A percentile compares a stretch with the other conserved stretches of the same genome.
These are phyloP conservation scores for Phoxinus dragarum DNA, from an alignment of 2,797 vertebrate genomes.

Conservation along the genomic window DNA sequence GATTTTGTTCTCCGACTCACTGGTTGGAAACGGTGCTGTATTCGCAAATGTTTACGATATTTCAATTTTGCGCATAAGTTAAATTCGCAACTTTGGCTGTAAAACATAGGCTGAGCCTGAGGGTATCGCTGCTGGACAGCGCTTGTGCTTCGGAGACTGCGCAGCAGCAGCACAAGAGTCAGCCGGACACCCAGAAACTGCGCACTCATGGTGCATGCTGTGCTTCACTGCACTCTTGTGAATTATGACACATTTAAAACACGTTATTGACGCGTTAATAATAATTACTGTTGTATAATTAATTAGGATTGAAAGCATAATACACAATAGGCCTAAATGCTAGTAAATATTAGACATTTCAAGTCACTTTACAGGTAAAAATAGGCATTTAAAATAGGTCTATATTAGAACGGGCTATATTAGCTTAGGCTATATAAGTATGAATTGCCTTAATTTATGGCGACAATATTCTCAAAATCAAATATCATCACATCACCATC, in stretches of 20 bases:
- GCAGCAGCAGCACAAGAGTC: background rate
- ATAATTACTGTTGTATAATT: background rate
- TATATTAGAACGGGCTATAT: background rate
- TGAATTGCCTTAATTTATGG: background rate
- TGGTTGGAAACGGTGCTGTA: no score
- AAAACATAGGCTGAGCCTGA: background rate
- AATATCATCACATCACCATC: background rate
- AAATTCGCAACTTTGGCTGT: no score
- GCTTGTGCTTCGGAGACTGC: background rate
- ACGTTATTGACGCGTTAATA: background rate
- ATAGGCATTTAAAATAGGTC: background rate
- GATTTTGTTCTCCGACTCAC: no score
- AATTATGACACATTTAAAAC: background rate
- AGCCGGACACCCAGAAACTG: background rate
- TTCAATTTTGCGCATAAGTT: no score
- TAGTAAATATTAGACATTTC: background rate
- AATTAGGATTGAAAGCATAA: background rate
- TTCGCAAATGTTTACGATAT: no score
- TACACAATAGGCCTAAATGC: background rate
- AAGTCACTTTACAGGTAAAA: background rate
- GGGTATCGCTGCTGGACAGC: background rate
- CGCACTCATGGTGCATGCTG: slow-evolving; percentile 22
- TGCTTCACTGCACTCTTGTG: background rate
- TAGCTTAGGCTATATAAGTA: background rate
- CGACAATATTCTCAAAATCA: background rate